Percentiles rank a stretch among this genome's conserved stretches.
These are phyloP conservation scores for Cyphomyrmex costatus DNA, from an alignment of 1,140 invertebrate genomes.

Conservation along the genomic window DNA sequence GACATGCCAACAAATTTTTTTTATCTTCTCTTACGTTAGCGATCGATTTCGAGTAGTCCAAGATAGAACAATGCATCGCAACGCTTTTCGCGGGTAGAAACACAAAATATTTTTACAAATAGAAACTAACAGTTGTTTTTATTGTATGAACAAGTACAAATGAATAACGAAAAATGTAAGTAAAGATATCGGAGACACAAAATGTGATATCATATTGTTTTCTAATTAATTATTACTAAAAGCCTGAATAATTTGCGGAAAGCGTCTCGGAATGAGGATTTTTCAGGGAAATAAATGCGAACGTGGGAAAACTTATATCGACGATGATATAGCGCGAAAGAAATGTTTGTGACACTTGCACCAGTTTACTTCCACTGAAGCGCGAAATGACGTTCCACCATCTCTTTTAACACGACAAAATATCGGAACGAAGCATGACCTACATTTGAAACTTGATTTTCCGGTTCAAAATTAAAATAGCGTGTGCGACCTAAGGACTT, in stretches of 20 bases:
- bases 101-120: neutral
- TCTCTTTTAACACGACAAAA: slow-evolving; percentile 45
- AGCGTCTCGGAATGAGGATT: neutral
- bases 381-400: slow-evolving; percentile 37
- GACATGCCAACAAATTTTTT: slow-evolving; percentile 60
- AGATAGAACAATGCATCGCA: slow-evolving; percentile 23
- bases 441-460: slow-evolving; percentile 48
- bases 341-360: slow-evolving; percentile 46
- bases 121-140: neutral
- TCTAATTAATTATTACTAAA: slow-evolving; percentile 8
- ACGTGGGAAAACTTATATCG: neutral
- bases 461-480: slow-evolving; percentile 35
- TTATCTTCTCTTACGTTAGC: slow-evolving; percentile 1
- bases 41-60: slow-evolving; percentile 35
- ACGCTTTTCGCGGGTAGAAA: slow-evolving; percentile 5
- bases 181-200: neutral
- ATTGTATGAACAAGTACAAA: neutral
- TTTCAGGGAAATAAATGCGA: neutral
- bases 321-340: slow-evolving; percentile 9
- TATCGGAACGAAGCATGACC: slow-evolving; percentile 37
- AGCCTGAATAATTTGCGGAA: neutral
- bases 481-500: neutral
- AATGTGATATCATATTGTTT: neutral
- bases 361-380: slow-evolving; percentile 29
- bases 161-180: neutral